Percentiles rank a stretch among this genome's conserved stretches.
These are phyloP conservation scores for Scaptomyza flava DNA, from an alignment of 2,888 invertebrate genomes.

Conservation along the genomic window DNA sequence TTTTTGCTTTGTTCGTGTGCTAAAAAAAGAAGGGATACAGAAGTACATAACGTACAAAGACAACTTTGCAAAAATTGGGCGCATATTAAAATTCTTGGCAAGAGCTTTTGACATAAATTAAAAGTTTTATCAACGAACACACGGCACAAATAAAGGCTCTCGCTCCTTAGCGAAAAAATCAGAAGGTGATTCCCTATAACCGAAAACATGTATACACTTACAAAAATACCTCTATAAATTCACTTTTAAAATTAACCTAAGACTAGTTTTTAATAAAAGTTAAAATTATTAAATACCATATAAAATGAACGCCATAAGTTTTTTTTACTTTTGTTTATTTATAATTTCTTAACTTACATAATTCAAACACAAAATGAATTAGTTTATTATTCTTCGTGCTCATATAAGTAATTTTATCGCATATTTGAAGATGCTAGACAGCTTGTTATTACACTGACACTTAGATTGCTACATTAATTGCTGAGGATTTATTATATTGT, in stretches of 20 bases:
- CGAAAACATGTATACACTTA: background rate
- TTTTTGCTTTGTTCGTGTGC: slow-evolving; percentile 2
- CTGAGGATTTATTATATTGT: background rate
- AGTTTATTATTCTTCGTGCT: background rate
- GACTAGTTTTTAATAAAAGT: background rate
- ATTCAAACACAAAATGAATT: background rate
- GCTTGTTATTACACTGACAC: background rate
- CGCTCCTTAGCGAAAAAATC: slow-evolving; percentile 5
- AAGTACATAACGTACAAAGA: slow-evolving; percentile 54
- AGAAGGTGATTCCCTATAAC: slow-evolving; percentile 22
- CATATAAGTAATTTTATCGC: background rate
- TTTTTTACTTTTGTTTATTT: too few species aligned
- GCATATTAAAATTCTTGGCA: slow-evolving; percentile 84
- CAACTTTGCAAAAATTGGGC: slow-evolving; percentile 76
- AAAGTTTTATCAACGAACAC: slow-evolving; percentile 79
- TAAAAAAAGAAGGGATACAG: slow-evolving; percentile 24
- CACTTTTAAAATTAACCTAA: background rate
- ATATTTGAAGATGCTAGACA: background rate
- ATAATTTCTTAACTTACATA: background rate
- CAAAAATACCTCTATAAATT: background rate
- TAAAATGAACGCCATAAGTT: background rate
- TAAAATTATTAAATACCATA: background rate
- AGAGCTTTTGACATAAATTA: slow-evolving; percentile 84
- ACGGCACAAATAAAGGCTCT: slow-evolving; percentile 17
- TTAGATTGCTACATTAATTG: background rate